Evolutionary conservation across 2,888 invertebrate genomes (phyloP), one percentile per base, ranked within the genome.

Genomic region (Physocephala rufipes): DNA sequence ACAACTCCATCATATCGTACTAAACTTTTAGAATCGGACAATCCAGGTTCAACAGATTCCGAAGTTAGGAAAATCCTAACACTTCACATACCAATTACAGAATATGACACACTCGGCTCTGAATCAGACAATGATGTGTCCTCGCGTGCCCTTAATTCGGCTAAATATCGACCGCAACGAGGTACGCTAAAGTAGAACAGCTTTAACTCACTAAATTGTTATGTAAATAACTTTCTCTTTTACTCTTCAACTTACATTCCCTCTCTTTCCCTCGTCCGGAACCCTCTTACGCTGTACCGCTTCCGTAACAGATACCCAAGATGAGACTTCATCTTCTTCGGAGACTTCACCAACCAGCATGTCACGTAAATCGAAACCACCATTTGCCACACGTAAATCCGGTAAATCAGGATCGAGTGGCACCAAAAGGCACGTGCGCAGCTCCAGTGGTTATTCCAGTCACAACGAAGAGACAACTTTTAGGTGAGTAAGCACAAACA

Each of bases 21-120:
- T 85, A 85, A 86, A 86, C 85, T 85, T 86, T 85, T 92, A 92
- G 93, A 95, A 90, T 93, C 93, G 89, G 95, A 94, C 92, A 95
- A 94, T 92, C 91, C 94, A 91, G 95, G 95, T 88, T 95, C 94
- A 87, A 95, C 95, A 90, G 95, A 95, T 91, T 95, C 95, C 88
- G 95, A 95, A 91, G 93, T 94, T 89, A 93, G 93, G 92, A 93
- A 94, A 91, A 94, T 94, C 90, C 87, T 94, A 91, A 93, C 93
- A 87, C 92, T 94, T 88, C 94, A 94, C 91, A 92, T 94, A 90
- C 93, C 94, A 89, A 94, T 94, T 92, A 93, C 93, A 91, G 95
- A 95, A 89, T 95, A 95, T 89, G 95, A 95, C 89, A 92, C 92
- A 82, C 89, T 91, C 83, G 92, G 92, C 82, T 92, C 91, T 84